Base-by-base conservation (phyloP, 2,888 invertebrate species). In the Norana najaformis region DNA sequence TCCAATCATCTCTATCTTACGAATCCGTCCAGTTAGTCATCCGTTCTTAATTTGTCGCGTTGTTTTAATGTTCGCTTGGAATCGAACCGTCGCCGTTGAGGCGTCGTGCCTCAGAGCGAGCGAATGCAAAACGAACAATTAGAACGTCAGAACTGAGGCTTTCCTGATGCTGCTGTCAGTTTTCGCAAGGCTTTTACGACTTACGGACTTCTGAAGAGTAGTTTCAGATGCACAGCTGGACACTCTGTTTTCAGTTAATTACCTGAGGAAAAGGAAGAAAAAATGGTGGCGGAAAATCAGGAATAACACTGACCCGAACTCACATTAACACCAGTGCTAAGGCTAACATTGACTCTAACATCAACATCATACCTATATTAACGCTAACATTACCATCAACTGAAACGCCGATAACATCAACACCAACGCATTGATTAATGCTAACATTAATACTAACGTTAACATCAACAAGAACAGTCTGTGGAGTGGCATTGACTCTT, bases 91-190 rank as follows among this genome's bases (percentile, higher is more conserved):
- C 30, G 8, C n/a, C 69, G 69, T n/a, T 69, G 69, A 69, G 69
- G 69, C 69, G 69, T n/a, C 69, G 69, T n/a, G n/a, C 8, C n/a
- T 69, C n/a, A 30, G 30, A n/a, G 69, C 30, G n/a, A 69, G 30
- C 13, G 69, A 69, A 69, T 69, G 69, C 69, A 6, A 69, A 69
- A n/a, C 69, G 69, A 69, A n/a, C 69, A 69, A 69, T 69, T 69
- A 69, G 30, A n/a, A 69, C 69, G 69, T 69, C 69, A 69, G n/a
- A 69, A 69, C 69, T 30, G 69, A 69, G n/a, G 8, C 30, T 69
- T n/a, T 69, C 69, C 69, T 69, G 69, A 47, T 69, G 69, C 30
- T n/a, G n/a, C 69, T 69, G 69, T 69, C 69, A 69, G 69, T 69
- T 69, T 69, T 69, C n/a, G 69, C n/a, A n/a, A 30, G 1, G 11